A percentile compares a stretch with the other conserved stretches of the same genome.
Conservation (phyloP, 2,797 vertebrate species). For the Rhadinocentrus ornatus region DNA sequence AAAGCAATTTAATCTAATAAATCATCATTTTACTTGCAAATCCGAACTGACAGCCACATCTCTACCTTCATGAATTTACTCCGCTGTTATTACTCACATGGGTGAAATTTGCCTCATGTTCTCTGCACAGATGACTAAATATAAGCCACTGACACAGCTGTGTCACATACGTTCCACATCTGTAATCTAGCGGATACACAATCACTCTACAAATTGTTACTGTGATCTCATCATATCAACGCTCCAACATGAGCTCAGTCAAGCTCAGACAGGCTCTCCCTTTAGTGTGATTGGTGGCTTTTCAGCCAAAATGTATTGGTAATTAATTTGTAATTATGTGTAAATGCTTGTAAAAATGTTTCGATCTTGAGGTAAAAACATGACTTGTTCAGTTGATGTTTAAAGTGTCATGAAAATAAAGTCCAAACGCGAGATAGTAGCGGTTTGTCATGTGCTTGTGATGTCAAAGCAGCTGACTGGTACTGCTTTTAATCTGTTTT, state of each 20-base stretch:
- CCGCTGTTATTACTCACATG: slow-evolving; percentile 36
- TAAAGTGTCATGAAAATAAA: slow-evolving; percentile 23
- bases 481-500: slow-evolving; percentile 36
- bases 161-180: slow-evolving; percentile 37
- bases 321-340: slow-evolving; percentile 41
- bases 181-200: slow-evolving; percentile 39
- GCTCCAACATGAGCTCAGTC: slow-evolving; percentile 33
- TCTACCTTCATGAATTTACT: slow-evolving; percentile 42
- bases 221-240: slow-evolving; percentile 50
- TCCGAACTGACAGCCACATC: slow-evolving; percentile 30
- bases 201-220: slow-evolving; percentile 49
- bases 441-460: slow-evolving; percentile 16
- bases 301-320: slow-evolving; percentile 30
- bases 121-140: slow-evolving; percentile 32
- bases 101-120: slow-evolving; percentile 28
- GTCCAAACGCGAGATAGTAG: slow-evolving; percentile 4
- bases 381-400: slow-evolving; percentile 21
- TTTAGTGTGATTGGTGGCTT: slow-evolving; percentile 30
- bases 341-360: slow-evolving; percentile 32
- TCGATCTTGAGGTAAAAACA: slow-evolving; percentile 30
- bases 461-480: slow-evolving; percentile 23
- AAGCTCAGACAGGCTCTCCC: slow-evolving; percentile 17
- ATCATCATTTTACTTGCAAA: slow-evolving; percentile 38
- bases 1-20: slow-evolving; percentile 36
- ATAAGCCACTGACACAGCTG: slow-evolving; percentile 33